Percentiles rank a stretch among this genome's conserved stretches.
Evolutionary conservation across 2,797 vertebrate species (phyloP).

Genomic region (Intellagama lesueurii): DNA sequence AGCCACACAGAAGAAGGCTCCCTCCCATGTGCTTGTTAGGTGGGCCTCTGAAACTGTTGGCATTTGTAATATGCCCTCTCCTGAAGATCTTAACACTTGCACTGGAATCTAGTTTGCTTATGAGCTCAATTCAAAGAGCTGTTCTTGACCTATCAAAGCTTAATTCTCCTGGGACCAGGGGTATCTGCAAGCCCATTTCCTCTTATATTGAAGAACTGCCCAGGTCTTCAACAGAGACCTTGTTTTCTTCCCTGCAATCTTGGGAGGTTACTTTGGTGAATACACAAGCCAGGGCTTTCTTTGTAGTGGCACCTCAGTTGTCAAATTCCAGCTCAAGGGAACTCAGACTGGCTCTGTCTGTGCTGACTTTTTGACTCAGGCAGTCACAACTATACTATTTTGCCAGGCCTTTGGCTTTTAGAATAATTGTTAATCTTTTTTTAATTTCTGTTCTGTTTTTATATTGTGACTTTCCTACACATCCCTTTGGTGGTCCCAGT

Average conservation of each 20-base stretch:
- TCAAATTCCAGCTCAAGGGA: neutral
- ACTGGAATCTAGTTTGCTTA: neutral
- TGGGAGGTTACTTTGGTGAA: neutral
- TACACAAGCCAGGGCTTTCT: neutral
- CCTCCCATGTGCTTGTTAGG: too few species aligned
- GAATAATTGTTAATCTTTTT: neutral
- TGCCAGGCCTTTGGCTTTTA: neutral
- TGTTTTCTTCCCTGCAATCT: neutral
- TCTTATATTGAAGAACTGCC: neutral
- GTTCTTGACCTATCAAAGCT: too few species aligned
- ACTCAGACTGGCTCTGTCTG: neutral
- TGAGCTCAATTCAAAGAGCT: too few species aligned
- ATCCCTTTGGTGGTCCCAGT: neutral
- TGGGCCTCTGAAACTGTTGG: too few species aligned
- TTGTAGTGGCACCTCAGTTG: neutral
- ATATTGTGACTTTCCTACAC: neutral
- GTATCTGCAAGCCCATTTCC: neutral
- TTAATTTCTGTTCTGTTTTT: neutral
- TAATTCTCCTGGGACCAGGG: neutral
- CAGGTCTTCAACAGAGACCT: neutral
- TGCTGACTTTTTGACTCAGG: neutral
- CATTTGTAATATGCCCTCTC: too few species aligned
- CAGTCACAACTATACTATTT: neutral
- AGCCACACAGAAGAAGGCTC: too few species aligned
- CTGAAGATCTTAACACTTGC: neutral